phyloP scores from a whole-genome alignment of 1,140 invertebrate species.

The Heliconius hewitsoni region DNA sequence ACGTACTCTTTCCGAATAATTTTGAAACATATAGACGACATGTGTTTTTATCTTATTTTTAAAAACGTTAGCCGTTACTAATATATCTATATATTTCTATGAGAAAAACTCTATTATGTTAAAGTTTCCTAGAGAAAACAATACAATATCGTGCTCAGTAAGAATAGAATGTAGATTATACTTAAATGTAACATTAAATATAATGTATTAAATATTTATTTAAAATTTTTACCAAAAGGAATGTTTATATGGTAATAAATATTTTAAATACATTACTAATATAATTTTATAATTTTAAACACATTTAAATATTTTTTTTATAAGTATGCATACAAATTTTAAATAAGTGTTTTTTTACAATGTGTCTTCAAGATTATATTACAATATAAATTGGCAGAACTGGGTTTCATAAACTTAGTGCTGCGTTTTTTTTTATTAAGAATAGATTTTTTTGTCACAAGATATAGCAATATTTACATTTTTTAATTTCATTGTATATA shows the following conservation, averaged over 20 bases:
- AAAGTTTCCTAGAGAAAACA: not conserved
- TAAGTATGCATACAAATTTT: not conserved
- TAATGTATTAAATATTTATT: not conserved
- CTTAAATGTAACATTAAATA: not conserved
- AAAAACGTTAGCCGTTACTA: no score
- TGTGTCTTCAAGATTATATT: not conserved
- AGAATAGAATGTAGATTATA: slow-evolving; percentile 1
- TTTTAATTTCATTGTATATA: not conserved
- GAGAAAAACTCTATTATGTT: not conserved
- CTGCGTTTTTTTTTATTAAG: not conserved
- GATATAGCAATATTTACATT: slow-evolving; percentile 5
- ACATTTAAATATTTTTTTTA: not conserved
- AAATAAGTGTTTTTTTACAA: not conserved
- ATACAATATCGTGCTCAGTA: not conserved
- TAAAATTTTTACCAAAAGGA: slow-evolving; percentile 9
- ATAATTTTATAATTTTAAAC: not conserved
- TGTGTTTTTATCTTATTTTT: no score
- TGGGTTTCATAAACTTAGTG: not conserved
- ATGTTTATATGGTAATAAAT: not conserved
- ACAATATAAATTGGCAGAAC: not conserved
- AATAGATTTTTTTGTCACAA: not conserved
- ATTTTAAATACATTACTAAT: not conserved
- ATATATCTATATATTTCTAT: not conserved
- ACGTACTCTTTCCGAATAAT: no score
- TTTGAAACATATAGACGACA: no score